phyloP scores from a whole-genome alignment of 2,113 vertebrate species.

The Percopsis transmontana region DNA sequence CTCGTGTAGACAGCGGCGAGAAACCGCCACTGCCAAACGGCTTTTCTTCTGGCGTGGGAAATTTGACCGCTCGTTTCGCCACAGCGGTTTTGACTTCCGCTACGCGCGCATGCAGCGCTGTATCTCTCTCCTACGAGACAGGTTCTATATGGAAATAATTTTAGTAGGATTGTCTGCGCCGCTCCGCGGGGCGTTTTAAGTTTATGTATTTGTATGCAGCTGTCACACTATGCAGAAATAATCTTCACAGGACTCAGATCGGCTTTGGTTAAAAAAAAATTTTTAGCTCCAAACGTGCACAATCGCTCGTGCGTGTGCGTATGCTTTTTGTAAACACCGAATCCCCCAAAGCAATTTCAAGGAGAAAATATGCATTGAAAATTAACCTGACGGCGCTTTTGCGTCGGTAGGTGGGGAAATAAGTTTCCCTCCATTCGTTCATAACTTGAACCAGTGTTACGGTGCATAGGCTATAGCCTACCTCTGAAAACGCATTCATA shows the following conservation, averaged over 20 bases:
- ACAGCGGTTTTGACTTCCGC: constrained; percentile 2
- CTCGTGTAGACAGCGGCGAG: constrained; percentile 29
- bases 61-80: constrained; percentile 16
- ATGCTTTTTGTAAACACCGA: neutral
- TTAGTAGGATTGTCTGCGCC: constrained; percentile 14
- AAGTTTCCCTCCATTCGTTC: constrained; percentile 25
- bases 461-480: constrained; percentile 13
- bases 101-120: constrained; percentile 36
- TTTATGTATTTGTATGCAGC: constrained; percentile 68
- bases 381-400: too few relatives aligned
- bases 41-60: constrained; percentile 28
- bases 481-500: neutral
- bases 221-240: constrained; percentile 67
- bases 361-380: too few relatives aligned
- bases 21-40: constrained; percentile 23
- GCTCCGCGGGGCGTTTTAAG: constrained; percentile 39
- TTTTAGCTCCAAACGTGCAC: constrained; percentile 21
- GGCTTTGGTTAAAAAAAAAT: constrained; percentile 43
- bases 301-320: constrained; percentile 14
- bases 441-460: neutral
- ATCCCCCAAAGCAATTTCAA: too few relatives aligned
- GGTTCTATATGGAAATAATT: constrained; percentile 10
- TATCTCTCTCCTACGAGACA: constrained; percentile 7
- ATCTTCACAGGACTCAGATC: constrained; percentile 52
- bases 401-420: constrained; percentile 1